Evolutionary conservation across 2,113 vertebrate genomes (phyloP).

Genomic region (Pomatorhinus ruficollis): DNA sequence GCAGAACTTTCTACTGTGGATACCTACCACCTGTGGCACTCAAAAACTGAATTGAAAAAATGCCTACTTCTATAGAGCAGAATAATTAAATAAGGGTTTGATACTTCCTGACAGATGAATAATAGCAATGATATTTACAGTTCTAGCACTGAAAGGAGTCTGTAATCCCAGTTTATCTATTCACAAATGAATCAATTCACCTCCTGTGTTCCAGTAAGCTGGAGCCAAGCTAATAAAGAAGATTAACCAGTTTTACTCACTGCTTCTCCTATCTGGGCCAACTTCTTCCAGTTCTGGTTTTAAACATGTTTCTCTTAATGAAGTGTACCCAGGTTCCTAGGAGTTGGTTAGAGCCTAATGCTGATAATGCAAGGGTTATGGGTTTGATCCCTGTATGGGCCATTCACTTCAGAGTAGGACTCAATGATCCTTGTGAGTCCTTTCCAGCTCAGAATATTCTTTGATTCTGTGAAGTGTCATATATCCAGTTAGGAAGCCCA

Average conservation of each 20-base stretch:
- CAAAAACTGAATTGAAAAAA: neutral
- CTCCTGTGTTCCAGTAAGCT: neutral
- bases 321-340: neutral
- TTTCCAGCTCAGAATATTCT: neutral
- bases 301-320: neutral
- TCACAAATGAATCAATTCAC: neutral
- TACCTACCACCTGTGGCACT: neutral
- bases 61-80: neutral
- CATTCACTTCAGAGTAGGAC: neutral
- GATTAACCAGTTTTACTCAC: neutral
- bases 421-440: neutral
- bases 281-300: neutral
- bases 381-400: rapidly evolving
- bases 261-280: neutral
- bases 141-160: neutral
- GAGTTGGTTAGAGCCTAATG: neutral
- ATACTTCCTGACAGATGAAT: neutral
- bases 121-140: neutral
- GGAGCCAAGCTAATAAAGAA: neutral
- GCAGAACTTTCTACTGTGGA: neutral
- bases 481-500: neutral
- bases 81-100: neutral
- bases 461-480: neutral
- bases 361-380: neutral
- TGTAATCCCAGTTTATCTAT: neutral